phyloP scores from a whole-genome alignment of 2,888 invertebrate genomes.

The Hesperia comma region DNA sequence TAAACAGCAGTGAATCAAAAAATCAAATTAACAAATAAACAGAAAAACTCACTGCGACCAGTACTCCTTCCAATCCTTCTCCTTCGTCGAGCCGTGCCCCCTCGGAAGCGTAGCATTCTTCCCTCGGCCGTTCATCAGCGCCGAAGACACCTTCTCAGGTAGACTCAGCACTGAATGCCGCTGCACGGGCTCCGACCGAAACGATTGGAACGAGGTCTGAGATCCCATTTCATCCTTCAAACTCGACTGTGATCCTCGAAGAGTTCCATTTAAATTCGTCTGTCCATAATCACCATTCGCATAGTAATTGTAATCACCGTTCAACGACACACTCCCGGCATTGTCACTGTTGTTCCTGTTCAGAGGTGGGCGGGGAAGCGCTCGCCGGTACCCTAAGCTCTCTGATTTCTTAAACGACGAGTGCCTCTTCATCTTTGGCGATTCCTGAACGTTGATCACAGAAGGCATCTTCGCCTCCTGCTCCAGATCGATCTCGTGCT shows the following conservation, averaged over 20 bases:
- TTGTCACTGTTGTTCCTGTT: conserved; percentile 52
- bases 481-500: conserved; percentile 75
- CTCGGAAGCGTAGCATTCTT: conserved; percentile 73
- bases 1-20: no score
- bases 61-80: conserved; percentile 78
- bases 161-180: conserved; percentile 67
- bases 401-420: conserved; percentile 63
- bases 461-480: conserved; percentile 71
- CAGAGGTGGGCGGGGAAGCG: conserved; percentile 57
- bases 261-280: conserved; percentile 53
- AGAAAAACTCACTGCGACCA: conserved; percentile 73
- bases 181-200: conserved; percentile 69
- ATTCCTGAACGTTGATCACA: conserved; percentile 67
- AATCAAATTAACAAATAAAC: conserved; percentile 20
- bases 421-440: conserved; percentile 64
- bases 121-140: conserved; percentile 62
- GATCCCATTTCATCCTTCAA: conserved; percentile 68
- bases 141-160: conserved; percentile 61
- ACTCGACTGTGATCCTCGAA: conserved; percentile 65
- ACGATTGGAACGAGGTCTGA: conserved; percentile 67
- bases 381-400: conserved; percentile 58
- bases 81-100: conserved; percentile 71
- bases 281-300: conserved; percentile 55
- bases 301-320: conserved; percentile 51
- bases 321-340: conserved; percentile 51